Conservation (phyloP, 2,113 vertebrate species). For the Hypocryptadius cinnamomeus region DNA sequence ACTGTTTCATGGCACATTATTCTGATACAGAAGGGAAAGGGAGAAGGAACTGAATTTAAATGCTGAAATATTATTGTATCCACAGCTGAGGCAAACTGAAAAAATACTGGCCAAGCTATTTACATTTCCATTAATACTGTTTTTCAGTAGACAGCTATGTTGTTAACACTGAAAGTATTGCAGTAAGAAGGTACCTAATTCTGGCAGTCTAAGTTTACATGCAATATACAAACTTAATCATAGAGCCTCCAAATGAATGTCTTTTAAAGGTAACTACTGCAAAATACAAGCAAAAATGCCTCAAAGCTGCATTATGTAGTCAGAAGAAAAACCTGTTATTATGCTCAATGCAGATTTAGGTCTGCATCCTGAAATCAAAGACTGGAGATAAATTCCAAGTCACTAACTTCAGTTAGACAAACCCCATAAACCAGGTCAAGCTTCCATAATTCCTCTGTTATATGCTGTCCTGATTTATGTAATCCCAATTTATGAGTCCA, state of each 20-base stretch:
- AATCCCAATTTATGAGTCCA: not conserved
- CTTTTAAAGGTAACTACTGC: not conserved
- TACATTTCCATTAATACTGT: not conserved
- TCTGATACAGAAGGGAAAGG: not conserved
- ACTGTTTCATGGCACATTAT: not conserved
- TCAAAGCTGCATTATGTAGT: not conserved
- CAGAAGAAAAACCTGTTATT: not conserved
- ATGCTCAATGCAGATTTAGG: not conserved
- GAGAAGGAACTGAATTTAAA: not conserved
- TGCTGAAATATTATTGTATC: not conserved
- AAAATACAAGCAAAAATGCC: not conserved
- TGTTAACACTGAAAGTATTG: not conserved
- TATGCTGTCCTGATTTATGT: not conserved
- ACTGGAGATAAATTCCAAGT: not conserved
- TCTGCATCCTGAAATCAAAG: not conserved
- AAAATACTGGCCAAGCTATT: not conserved
- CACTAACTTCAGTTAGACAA: not conserved
- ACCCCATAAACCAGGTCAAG: slow-evolving; percentile 3
- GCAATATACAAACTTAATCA: not conserved
- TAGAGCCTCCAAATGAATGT: not conserved
- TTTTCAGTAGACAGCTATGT: not conserved
- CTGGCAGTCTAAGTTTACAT: not conserved
- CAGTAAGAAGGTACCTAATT: not conserved
- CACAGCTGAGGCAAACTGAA: not conserved
- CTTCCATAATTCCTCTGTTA: not conserved